Evolutionary conservation across 2,113 vertebrate genomes (phyloP).

Genomic region (Helogale parvula): DNA sequence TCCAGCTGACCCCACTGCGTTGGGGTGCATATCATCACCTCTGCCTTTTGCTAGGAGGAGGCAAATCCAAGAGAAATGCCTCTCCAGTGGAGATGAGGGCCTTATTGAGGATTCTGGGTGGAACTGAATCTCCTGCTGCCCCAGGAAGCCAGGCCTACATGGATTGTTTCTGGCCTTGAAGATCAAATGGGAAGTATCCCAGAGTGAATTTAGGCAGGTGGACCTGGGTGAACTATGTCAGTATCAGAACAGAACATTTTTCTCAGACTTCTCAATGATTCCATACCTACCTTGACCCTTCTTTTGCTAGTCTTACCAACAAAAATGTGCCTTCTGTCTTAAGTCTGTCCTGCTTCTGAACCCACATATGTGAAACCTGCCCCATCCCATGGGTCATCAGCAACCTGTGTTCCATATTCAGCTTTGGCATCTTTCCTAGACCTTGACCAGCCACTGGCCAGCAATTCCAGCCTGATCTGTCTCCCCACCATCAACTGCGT

Average conservation of each 20-base stretch:
- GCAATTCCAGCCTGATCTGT: neutral
- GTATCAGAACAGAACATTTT: neutral
- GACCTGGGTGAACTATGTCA: no score
- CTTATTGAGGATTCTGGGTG: neutral
- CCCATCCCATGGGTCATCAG: neutral
- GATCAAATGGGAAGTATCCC: neutral
- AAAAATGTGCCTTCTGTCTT: neutral
- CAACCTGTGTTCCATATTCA: neutral
- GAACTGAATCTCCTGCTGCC: neutral
- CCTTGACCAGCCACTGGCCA: neutral
- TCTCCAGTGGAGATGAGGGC: neutral
- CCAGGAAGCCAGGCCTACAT: neutral
- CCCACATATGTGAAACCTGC: neutral
- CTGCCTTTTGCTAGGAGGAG: neutral
- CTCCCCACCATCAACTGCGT: neutral
- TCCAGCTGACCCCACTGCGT: neutral
- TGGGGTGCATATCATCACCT: no score
- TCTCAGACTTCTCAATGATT: neutral
- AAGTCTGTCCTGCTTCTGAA: neutral
- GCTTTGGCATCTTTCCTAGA: neutral
- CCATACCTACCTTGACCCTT: neutral
- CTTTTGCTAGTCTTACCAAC: neutral
- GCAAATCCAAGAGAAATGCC: neutral
- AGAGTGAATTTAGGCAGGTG: neutral
- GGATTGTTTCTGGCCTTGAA: neutral